These are phyloP conservation scores for Synchiropus splendidus DNA, from an alignment of 2,113 vertebrate species.

Conservation along the genomic window DNA sequence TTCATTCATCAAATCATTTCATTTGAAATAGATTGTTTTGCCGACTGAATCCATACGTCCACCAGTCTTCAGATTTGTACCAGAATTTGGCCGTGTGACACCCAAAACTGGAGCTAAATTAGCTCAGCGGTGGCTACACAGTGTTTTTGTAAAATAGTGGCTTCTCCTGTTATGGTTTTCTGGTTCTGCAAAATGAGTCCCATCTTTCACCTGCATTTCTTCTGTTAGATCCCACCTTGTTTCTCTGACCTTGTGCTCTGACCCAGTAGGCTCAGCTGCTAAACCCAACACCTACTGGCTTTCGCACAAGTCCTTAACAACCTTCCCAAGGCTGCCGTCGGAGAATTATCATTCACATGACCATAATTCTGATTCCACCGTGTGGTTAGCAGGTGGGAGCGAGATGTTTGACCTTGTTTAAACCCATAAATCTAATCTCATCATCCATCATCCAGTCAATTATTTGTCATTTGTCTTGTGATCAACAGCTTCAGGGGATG, in stretches of 20 bases:
- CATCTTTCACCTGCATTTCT: conserved; percentile 8
- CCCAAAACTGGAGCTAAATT: too few species aligned
- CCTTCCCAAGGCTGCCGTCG: conserved; percentile 51
- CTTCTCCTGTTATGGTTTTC: too few species aligned
- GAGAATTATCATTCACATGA: conserved; percentile 60
- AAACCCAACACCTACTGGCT: conserved; percentile 56
- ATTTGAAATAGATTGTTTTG: too few species aligned
- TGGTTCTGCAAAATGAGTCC: too few species aligned
- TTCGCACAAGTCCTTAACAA: conserved; percentile 61
- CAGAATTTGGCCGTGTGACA: too few species aligned
- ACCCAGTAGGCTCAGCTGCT: conserved; percentile 56
- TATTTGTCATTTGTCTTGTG: conserved; percentile 65
- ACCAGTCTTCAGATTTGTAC: too few species aligned
- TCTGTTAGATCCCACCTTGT: conserved; percentile 20
- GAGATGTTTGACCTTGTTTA: conserved; percentile 66
- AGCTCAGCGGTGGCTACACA: too few species aligned
- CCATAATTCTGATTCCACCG: conserved; percentile 49
- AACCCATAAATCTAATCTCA: conserved; percentile 63
- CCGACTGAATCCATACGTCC: too few species aligned
- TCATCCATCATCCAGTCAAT: conserved; percentile 66
- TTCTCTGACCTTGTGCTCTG: conserved; percentile 58
- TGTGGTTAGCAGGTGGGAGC: conserved; percentile 57
- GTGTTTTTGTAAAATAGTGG: too few species aligned
- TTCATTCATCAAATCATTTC: too few species aligned
- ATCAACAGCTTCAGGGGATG: conserved; percentile 59